Evolutionary conservation across 2,797 vertebrate species (phyloP).

Genomic region (Spondyliosoma cantharus): DNA sequence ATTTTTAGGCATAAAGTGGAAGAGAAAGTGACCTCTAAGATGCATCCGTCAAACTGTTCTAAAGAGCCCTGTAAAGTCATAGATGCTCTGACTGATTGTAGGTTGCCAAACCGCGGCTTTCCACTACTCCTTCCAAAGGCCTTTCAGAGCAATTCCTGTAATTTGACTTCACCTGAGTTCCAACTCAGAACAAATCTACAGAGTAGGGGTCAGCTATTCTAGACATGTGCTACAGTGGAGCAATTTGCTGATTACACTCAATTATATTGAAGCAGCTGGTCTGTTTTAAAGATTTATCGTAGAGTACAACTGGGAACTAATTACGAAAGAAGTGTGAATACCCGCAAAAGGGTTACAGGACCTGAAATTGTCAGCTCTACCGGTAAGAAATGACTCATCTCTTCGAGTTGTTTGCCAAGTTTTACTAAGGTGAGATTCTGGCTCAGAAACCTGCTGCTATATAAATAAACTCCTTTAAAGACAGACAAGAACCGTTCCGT

Average conservation of each 20-base stretch:
- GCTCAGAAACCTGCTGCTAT: slow-evolving; percentile 34
- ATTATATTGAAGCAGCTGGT: slow-evolving; percentile 52
- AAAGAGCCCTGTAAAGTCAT: slow-evolving; percentile 52
- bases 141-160: slow-evolving; percentile 49
- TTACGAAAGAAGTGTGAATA: slow-evolving; percentile 56
- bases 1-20: slow-evolving; percentile 39
- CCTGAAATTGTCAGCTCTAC: slow-evolving; percentile 55
- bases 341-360: slow-evolving; percentile 22
- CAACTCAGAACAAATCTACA: slow-evolving; percentile 33
- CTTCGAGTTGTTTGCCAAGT: slow-evolving; percentile 54
- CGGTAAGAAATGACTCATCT: slow-evolving; percentile 62
- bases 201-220: slow-evolving; percentile 23
- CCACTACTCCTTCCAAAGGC: slow-evolving; percentile 18
- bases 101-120: slow-evolving; percentile 48
- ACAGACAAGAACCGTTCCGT: slow-evolving; percentile 31
- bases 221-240: slow-evolving; percentile 33
- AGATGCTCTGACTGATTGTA: slow-evolving; percentile 47
- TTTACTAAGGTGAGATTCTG: slow-evolving; percentile 51
- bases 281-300: slow-evolving; percentile 45
- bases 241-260: slow-evolving; percentile 66
- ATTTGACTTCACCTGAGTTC: slow-evolving; percentile 61
- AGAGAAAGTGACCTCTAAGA: slow-evolving; percentile 47
- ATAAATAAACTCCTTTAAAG: slow-evolving; percentile 58
- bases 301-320: slow-evolving; percentile 30
- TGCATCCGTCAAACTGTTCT: slow-evolving; percentile 55